These are phyloP conservation scores for Oxyteleia sp. DNA, from an alignment of 2,888 invertebrate genomes.

Conservation along the genomic window DNA sequence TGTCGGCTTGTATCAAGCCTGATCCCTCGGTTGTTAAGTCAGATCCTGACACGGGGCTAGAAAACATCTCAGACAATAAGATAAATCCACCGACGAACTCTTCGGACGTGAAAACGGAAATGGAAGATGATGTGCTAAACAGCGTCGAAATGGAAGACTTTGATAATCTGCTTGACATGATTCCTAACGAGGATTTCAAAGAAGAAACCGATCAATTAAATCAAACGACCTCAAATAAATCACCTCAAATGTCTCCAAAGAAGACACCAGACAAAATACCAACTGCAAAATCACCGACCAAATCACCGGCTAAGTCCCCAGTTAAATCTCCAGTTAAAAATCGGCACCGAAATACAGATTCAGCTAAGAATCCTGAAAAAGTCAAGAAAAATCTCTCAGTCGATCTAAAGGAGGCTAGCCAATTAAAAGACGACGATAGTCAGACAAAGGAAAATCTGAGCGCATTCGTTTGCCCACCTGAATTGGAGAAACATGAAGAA, in stretches of 20 bases:
- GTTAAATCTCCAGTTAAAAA: constrained; percentile 2
- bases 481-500: constrained; percentile 87
- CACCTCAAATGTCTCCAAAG: constrained; percentile 5
- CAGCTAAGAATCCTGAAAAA: constrained; percentile 2
- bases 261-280: constrained; percentile 14
- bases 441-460: constrained; percentile 80
- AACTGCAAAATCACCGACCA: constrained; percentile 9
- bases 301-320: neutral
- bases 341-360: constrained; percentile 5
- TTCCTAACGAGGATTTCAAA: constrained; percentile 65
- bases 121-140: constrained; percentile 14
- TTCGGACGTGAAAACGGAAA: no score
- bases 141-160: constrained; percentile 45
- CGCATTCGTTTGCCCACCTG: constrained; percentile 86
- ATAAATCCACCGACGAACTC: no score
- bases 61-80: no score
- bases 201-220: constrained; percentile 14
- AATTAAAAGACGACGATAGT: constrained; percentile 15
- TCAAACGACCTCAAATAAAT: neutral
- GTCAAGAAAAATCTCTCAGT: constrained; percentile 12
- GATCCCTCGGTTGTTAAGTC: constrained; percentile 69
- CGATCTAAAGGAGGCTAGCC: constrained; percentile 7
- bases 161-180: constrained; percentile 56
- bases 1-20: constrained; percentile 79
- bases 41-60: constrained; percentile 5